Evolutionary conservation across 2,888 invertebrate species (phyloP).

Genomic region (Belgica antarctica): DNA sequence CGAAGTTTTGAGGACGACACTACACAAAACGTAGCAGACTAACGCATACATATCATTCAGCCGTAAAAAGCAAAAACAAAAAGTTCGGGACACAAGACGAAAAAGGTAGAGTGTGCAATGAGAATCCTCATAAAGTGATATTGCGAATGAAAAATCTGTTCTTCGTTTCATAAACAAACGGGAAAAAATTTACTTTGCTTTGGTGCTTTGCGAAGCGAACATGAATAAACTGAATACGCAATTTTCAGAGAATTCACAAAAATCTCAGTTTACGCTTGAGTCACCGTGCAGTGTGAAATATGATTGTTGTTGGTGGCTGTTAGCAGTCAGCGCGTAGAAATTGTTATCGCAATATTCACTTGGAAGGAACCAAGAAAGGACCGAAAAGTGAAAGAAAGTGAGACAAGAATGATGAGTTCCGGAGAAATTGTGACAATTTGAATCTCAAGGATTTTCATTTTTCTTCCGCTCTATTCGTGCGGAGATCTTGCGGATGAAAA

Average conservation of each 20-base stretch:
- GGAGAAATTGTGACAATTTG: slow-evolving; percentile 36
- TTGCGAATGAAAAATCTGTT: neutral
- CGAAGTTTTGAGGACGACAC: too few species aligned
- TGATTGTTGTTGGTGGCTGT: neutral
- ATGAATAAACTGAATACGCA: slow-evolving; percentile 6
- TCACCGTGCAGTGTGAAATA: neutral
- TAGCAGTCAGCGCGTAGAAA: slow-evolving; percentile 2
- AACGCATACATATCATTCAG: neutral
- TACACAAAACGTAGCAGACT: neutral
- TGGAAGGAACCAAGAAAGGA: neutral
- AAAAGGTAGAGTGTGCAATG: neutral
- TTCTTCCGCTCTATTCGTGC: too few species aligned
- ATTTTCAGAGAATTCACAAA: neutral
- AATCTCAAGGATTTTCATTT: slow-evolving; percentile 20
- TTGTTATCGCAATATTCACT: neutral
- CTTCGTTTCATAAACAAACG: neutral
- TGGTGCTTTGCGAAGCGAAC: neutral
- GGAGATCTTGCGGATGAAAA: neutral
- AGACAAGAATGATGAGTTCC: slow-evolving; percentile 14
- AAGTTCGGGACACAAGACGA: neutral
- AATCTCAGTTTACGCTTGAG: slow-evolving; percentile 9
- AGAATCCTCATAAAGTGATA: slow-evolving; percentile 3
- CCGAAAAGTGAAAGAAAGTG: neutral
- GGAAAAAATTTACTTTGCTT: neutral
- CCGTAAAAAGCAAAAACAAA: neutral